phyloP scores from a whole-genome alignment of 2,888 invertebrate species.

The Platycheirus albimanus region DNA sequence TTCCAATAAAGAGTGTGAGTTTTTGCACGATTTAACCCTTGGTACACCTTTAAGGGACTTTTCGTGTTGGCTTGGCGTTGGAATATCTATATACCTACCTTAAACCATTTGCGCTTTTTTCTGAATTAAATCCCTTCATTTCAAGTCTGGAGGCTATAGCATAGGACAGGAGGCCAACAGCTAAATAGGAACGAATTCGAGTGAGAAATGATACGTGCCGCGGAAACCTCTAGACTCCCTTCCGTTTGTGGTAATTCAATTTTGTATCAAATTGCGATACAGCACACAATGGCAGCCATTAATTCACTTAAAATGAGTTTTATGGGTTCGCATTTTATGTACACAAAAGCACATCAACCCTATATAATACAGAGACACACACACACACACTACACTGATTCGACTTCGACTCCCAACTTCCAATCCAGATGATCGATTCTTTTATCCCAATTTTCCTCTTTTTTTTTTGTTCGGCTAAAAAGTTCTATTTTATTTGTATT shows the following conservation, averaged over 20 bases:
- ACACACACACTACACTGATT: constrained; percentile 4
- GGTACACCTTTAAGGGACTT: background rate
- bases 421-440: constrained; percentile 53
- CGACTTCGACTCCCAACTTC: constrained; percentile 22
- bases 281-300: constrained; percentile 53
- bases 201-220: constrained; percentile 29
- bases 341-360: background rate
- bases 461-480: constrained; percentile 20
- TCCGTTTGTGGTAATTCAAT: constrained; percentile 52
- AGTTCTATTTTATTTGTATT: constrained; percentile 10
- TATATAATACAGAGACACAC: too few relatives aligned
- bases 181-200: constrained; percentile 6
- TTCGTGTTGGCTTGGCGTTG: background rate
- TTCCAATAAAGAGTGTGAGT: constrained; percentile 9
- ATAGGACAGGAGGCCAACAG: too few relatives aligned
- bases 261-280: constrained; percentile 54
- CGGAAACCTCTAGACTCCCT: background rate
- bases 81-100: background rate
- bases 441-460: constrained; percentile 43
- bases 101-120: constrained; percentile 1
- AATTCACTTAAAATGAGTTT: constrained; percentile 62
- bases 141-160: background rate
- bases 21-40: background rate
- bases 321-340: constrained; percentile 36
- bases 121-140: background rate